A percentile compares a stretch with the other conserved stretches of the same genome.
Evolutionary conservation across 2,888 invertebrate species (phyloP).

Genomic region (Cyclophora albipunctata): DNA sequence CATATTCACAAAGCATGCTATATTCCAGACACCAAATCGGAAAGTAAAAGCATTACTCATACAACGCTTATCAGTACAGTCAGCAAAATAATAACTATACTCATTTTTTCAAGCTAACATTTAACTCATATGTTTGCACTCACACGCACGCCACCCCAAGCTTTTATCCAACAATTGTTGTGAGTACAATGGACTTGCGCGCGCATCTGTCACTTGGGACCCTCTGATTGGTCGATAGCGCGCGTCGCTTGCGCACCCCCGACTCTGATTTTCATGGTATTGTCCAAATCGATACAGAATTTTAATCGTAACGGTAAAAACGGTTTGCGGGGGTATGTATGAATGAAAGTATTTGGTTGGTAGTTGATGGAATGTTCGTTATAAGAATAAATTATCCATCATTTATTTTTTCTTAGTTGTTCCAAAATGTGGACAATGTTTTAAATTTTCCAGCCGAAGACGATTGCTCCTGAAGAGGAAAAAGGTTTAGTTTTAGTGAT

Average conservation of each 20-base stretch:
- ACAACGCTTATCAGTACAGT: too few relatives aligned
- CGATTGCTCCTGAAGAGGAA: too few relatives aligned
- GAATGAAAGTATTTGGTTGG: too few relatives aligned
- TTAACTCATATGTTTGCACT: conserved; percentile 51
- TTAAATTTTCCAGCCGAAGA: too few relatives aligned
- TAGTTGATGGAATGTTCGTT: too few relatives aligned
- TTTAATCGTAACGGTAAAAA: conserved; percentile 52
- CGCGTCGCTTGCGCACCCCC: conserved; percentile 50
- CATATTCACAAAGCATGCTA: too few relatives aligned
- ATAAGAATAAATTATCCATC: too few relatives aligned
- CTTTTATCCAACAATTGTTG: conserved; percentile 49
- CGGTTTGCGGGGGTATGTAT: conserved; percentile 7
- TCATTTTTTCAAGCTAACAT: conserved; percentile 41
- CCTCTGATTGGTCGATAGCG: conserved; percentile 41
- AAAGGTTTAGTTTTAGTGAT: too few relatives aligned
- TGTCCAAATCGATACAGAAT: conserved; percentile 59
- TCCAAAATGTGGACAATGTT: too few relatives aligned
- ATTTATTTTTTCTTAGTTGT: too few relatives aligned
- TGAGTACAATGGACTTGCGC: conserved; percentile 50
- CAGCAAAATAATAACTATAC: conserved; percentile 23
- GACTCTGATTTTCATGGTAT: conserved; percentile 59
- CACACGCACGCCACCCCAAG: conserved; percentile 51
- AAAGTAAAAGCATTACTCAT: too few relatives aligned
- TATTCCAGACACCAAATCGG: too few relatives aligned
- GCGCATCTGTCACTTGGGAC: conserved; percentile 57